These are phyloP conservation scores for Muntiacus muntjak DNA, from an alignment of 2,113 vertebrate genomes.

Conservation along the genomic window DNA sequence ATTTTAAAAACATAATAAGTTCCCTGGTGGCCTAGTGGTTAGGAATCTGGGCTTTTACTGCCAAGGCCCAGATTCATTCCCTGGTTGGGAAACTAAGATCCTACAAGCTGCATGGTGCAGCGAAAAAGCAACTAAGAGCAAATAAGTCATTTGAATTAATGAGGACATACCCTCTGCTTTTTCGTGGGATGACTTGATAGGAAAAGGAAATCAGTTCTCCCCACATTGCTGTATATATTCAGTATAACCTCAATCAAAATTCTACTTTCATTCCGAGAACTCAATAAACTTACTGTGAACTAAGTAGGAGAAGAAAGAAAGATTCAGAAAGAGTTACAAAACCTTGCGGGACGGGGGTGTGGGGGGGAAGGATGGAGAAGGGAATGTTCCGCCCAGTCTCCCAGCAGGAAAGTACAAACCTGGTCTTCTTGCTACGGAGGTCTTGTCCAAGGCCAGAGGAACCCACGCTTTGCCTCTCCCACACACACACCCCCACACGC, in stretches of 20 bases:
- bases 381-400: not conserved
- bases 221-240: not conserved
- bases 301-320: not conserved
- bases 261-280: not conserved
- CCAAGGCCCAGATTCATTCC: not conserved
- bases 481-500: fast-evolving
- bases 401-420: not conserved
- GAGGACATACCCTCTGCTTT: not conserved
- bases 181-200: not conserved
- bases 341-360: fast-evolving
- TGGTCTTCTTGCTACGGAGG: not conserved
- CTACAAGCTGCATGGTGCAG: not conserved
- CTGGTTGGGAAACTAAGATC: not conserved
- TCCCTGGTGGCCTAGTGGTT: not conserved
- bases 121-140: not conserved
- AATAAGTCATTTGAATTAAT: not conserved
- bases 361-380: not conserved
- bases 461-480: not conserved
- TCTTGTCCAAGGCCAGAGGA: not conserved
- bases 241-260: not conserved
- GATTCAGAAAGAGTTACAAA: not conserved
- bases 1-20: not conserved
- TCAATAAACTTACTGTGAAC: not conserved
- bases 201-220: not conserved
- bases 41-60: not conserved